Base-by-base conservation (phyloP, 1,140 invertebrate genomes). In the Papilio dardanus region DNA sequence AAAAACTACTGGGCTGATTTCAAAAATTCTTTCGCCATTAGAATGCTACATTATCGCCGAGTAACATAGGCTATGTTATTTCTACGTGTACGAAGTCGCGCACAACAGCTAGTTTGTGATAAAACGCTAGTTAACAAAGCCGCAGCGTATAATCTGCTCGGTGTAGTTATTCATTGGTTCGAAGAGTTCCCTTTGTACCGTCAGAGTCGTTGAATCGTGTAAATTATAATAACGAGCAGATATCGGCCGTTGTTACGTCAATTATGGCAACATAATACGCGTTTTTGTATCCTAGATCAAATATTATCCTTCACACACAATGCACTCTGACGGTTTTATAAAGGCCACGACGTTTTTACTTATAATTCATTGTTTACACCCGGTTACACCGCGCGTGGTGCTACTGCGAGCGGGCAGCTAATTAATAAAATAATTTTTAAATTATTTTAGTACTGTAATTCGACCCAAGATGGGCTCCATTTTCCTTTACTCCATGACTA, bases 361-460 rank as follows among this genome's bases (percentile, higher is more conserved):
- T 84, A 86, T 86, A 86, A 86, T 84, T 85, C 77, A 83, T 86
- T 80, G 81, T 78, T 84, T 83, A 84, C 79, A 82, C 76, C 67
- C 62, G 74, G 77, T 77, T 79, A 75, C 71, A 35, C 58, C 46
- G 30, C 12, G 77, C 80, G 24, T 30, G 78, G 82, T 73, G 30
- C 7, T 37, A 82, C 14, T 85, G 35, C 19, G 8, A 79, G 80
- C 81, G 81, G 58, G 31, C 67, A 46, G 46, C 5, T 2, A 73
- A 33, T 71, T 58, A 69, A 35, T 74, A 19, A 58, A 69, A 12
- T 12, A 54, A 24, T 1, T 24, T 54, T 0, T 46, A 46, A 19
- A 6, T n/a, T 46, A n/a, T 50, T 21, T 19, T 46, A 50, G n/a
- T n/a, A n/a, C n/a, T n/a, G n/a, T n/a, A n/a, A n/a, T n/a, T n/a